Evolutionary conservation across 2,888 invertebrate genomes (phyloP).

Genomic region (Cloeon dipterum): DNA sequence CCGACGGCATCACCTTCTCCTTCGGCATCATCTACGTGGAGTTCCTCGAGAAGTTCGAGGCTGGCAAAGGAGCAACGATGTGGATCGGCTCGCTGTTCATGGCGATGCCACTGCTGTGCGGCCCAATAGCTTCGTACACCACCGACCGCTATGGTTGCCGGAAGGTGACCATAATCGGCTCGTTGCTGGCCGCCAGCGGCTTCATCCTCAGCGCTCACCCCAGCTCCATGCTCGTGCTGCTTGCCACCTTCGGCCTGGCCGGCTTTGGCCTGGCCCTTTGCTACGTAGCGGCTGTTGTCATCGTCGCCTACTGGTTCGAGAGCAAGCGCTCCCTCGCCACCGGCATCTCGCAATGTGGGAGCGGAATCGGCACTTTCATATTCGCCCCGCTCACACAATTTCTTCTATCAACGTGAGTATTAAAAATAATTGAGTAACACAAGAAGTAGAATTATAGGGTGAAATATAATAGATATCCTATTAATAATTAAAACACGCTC

Average conservation of each 20-base stretch:
- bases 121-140: slow-evolving; percentile 62
- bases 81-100: slow-evolving; percentile 80
- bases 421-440: background rate
- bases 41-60: slow-evolving; percentile 54
- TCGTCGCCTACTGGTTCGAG: slow-evolving; percentile 83
- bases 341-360: slow-evolving; percentile 69
- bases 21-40: slow-evolving; percentile 76
- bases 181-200: slow-evolving; percentile 27
- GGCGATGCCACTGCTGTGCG: slow-evolving; percentile 65
- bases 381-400: slow-evolving; percentile 69
- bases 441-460: background rate
- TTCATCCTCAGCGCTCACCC: slow-evolving; percentile 51
- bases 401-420: slow-evolving; percentile 19
- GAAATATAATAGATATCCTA: background rate
- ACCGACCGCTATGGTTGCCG: slow-evolving; percentile 70
- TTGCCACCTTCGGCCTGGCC: slow-evolving; percentile 66
- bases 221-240: slow-evolving; percentile 50
- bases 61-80: slow-evolving; percentile 64
- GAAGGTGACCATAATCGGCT: slow-evolving; percentile 18
- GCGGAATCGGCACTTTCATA: slow-evolving; percentile 70
- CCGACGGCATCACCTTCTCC: slow-evolving; percentile 82
- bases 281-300: slow-evolving; percentile 76
- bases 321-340: slow-evolving; percentile 68
- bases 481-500: no score
- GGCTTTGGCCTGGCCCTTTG: slow-evolving; percentile 65